Evolutionary conservation across 2,113 vertebrate genomes (phyloP), one percentile per base, ranked within the genome.

Genomic region (Brienomyrus brachyistius): DNA sequence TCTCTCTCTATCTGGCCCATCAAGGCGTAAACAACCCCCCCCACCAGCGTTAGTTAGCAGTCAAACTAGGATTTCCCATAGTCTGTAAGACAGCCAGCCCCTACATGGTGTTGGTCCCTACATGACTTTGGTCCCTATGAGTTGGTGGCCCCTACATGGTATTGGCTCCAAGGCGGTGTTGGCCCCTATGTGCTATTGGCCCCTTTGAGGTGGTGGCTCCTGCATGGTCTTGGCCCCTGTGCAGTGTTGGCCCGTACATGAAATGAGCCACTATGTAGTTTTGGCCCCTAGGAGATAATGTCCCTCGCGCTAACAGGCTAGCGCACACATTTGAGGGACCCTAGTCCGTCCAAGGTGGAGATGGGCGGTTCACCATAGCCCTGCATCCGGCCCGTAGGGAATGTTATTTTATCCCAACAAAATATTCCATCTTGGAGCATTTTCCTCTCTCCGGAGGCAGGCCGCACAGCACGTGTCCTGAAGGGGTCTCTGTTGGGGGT

Each of bases 11-110:
- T 66, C 66, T 82, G 77, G 47, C 86, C 9, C 50, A 66, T 66
- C 85, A 27, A 48, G 82, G 3, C 13, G 19, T 86, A 86, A 88
- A 90, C 92, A 92, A 87, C 91, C 11, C 47, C 15, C 59, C 91
- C 17, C 31, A n/a, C 82, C 15, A 84, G 82, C 2, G 5, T 17
- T 84, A 45, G 82, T 48, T 48, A 45, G 0, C 6, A 1, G 3
- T 84, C 43, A 11, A 48, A 21, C 43, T 2, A 40, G 21, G 74
- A 19, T 35, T 62, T 43, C 74, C 15, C 15, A 5, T 35, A 80
- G 15, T 17, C 74, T 43, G 35, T 80, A 15, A 43, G 74, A 19
- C 17, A 80, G 5, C 31, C 74, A 43, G 35, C 74, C 74, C 74
- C 74, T 40, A 80, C 62, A 70, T 70, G 56, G 7, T 62, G 3